Evolutionary conservation across 2,888 invertebrate genomes (phyloP), one percentile per base, ranked within the genome.

Genomic region (Azorinus chamasolen): DNA sequence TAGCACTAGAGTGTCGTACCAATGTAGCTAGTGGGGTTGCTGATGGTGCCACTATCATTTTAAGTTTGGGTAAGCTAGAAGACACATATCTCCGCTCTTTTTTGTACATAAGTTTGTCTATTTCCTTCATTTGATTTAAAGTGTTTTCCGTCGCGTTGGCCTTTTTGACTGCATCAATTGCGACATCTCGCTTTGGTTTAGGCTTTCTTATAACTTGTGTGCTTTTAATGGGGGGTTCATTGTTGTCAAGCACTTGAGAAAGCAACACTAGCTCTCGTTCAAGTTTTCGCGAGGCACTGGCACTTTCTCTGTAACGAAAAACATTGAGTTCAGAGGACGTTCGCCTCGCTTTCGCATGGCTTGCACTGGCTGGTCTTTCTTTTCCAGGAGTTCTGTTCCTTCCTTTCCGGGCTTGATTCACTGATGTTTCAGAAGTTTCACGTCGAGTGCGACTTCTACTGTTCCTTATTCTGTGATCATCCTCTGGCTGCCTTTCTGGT

Each of bases 21-120:
- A 71, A 43, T 0, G 70, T 59, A 6, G 76, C 76, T 1, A 76
- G 62, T 16, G 76, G 76, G 24, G 66, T 76, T 3, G 79, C 74
- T 10, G 79, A 70, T 3, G 79, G 74, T 5, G 66, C 74, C 5
- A 73, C 73, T 6, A 79, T 57, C 74, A 79, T 73, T 53, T 73
- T 73, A 6, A 79, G 61, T 54, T 65, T 69, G 4, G 79, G 73
- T 16, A 79, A 51, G 16, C 39, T 69, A 16, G 79, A 64, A 0
- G 69, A 62, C 12, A 50, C 22, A 24, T 37, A 53, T 16, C 59
- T 61, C 48, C 62, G 39, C 27, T 57, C 62, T 32, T 73, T 62
- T 10, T 41, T 55, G 25, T 37, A 69, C 43, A 72, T 59, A 14
- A 68, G 25, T 39, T 37, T 53, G 25, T 78, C 78, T 3, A 62